phyloP scores from a whole-genome alignment of 2,888 invertebrate genomes.

The Crossocerus cetratus region DNA sequence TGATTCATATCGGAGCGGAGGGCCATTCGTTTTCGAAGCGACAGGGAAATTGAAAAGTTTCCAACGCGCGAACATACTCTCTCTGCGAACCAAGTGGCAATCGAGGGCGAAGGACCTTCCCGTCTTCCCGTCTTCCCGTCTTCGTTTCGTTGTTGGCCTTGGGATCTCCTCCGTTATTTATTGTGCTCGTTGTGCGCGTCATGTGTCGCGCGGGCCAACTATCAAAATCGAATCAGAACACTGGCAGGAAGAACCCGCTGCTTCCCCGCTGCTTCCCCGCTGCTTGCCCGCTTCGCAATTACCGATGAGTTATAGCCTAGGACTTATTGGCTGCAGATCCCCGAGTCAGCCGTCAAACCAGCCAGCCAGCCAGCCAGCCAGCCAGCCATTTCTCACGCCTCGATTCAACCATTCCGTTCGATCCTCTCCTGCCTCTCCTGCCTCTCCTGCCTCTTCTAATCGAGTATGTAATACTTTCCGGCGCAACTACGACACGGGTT shows the following conservation, averaged over 20 bases:
- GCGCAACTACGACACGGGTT: constrained; percentile 67
- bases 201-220: constrained; percentile 60
- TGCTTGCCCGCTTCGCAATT: constrained; percentile 62
- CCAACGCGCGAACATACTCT: constrained; percentile 38
- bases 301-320: constrained; percentile 71
- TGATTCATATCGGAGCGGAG: constrained; percentile 72
- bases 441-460: constrained; percentile 51
- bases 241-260: constrained; percentile 41
- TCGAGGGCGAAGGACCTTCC: constrained; percentile 26
- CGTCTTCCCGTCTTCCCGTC: constrained; percentile 34
- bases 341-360: constrained; percentile 2
- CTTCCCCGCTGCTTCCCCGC: constrained; percentile 37
- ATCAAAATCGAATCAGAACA: constrained; percentile 72
- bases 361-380: too few relatives aligned
- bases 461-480: constrained; percentile 57
- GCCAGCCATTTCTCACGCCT: constrained; percentile 71
- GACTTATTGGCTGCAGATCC: constrained; percentile 60
- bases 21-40: constrained; percentile 64
- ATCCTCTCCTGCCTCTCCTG: constrained; percentile 45
- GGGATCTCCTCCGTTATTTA: constrained; percentile 76
- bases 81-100: background rate
- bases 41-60: constrained; percentile 70
- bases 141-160: too few relatives aligned
- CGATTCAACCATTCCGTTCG: constrained; percentile 53
- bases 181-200: constrained; percentile 55